Evolutionary conservation across 2,797 vertebrate species (phyloP), one percentile per base, ranked within the genome.

Genomic region (Oreortyx pictus): DNA sequence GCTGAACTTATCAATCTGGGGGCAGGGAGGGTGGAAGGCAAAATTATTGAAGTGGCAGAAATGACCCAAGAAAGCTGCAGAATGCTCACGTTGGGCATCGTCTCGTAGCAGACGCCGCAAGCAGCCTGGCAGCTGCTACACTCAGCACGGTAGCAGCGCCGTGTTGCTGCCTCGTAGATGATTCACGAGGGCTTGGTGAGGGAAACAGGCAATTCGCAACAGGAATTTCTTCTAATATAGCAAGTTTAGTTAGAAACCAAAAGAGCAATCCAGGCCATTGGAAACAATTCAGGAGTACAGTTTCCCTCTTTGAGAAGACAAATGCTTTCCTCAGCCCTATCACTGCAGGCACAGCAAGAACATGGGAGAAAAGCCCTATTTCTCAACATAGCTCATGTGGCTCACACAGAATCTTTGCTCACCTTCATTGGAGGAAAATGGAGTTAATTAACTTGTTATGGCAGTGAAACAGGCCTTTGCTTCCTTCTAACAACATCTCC

Each of bases 401-500:
- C 85, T 89, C 71, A 22, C 70, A 88, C 59, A 83, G 74, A 93
- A 72, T 59, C 73, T 88, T 82, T 88, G 47, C 73, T 83, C 59
- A 59, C 56, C 82, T 84, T 76, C 29, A 37, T 0, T 82, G 67
- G 44, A 47, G 56, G 9, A 61, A 92, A 91, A 92, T 49, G 0
- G 64, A 89, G 71, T 86, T 93, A 93, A 96, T 87, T 87, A 89
- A 86, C 82, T 77, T 64, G 59, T n/a, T 61, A 76, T 20, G 60
- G 91, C 3, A 2, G 62, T 79, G 86, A 90, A 94, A 91, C 4
- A 6, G 57, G 83, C 74, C 41, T 96, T 72, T 88, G 54, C 56
- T 87, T 56, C 47, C 88, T 94, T 94, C 92, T 86, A 67, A 91
- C 82, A 95, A 59, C 82, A 82, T 70, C 88, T 93, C 67, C 86